A percentile compares a stretch with the other conserved stretches of the same genome.
Evolutionary conservation across 1,140 invertebrate genomes (phyloP).

Genomic region (Pachyrhynchus sulphureomaculatus): DNA sequence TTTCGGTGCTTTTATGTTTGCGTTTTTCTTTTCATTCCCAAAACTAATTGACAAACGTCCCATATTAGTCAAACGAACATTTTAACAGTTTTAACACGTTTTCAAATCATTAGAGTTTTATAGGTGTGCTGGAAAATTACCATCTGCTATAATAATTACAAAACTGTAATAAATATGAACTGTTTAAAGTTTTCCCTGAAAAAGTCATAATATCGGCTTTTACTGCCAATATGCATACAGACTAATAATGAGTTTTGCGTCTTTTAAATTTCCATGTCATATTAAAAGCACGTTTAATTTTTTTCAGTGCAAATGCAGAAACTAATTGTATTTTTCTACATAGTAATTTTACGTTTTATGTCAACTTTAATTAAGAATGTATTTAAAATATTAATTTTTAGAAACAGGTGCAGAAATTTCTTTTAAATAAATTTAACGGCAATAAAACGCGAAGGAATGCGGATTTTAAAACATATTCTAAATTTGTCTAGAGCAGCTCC

Average conservation of each 20-base stretch:
- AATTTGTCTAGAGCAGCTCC: no score
- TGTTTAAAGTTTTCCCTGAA: slow-evolving; percentile 24
- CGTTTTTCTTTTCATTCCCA: no score
- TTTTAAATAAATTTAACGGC: no score
- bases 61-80: no score
- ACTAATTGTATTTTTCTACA: slow-evolving; percentile 21
- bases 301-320: slow-evolving; percentile 19
- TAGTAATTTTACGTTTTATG: neutral
- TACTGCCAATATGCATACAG: slow-evolving; percentile 15
- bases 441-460: no score
- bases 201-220: slow-evolving; percentile 21
- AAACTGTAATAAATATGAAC: slow-evolving; percentile 11
- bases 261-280: slow-evolving; percentile 13
- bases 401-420: neutral
- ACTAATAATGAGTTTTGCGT: slow-evolving; percentile 24
- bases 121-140: neutral
- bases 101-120: no score
- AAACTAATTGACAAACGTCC: no score
- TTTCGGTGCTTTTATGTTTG: no score
- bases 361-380: neutral
- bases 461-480: no score
- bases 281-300: slow-evolving; percentile 30
- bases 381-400: slow-evolving; percentile 5
- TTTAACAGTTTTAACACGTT: no score
- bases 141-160: slow-evolving; percentile 10